Percentiles rank a stretch among this genome's conserved stretches.
Conservation (phyloP, 2,888 invertebrate species). For the Hypomecis atomaria region DNA sequence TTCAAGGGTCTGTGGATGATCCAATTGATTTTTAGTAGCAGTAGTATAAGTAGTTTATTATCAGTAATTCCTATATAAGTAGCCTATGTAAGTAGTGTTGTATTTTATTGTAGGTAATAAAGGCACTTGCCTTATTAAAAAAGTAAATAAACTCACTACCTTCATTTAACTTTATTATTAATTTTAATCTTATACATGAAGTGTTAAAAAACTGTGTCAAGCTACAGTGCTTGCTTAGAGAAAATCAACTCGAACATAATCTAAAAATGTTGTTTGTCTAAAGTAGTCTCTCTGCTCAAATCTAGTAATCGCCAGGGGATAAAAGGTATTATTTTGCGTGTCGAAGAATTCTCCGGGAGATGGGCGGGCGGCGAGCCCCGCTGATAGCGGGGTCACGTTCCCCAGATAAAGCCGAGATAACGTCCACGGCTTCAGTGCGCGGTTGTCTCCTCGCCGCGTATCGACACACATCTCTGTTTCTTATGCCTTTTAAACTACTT, state of each 20-base stretch:
- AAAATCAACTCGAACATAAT: not conserved
- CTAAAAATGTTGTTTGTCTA: not conserved
- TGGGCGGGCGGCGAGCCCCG: conserved; percentile 71
- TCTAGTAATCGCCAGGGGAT: conserved; percentile 36
- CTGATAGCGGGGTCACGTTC: conserved; percentile 81
- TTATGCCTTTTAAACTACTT: conserved; percentile 11
- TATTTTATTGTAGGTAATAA: too few species aligned
- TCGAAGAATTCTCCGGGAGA: conserved; percentile 61
- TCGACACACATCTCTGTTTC: conserved; percentile 17
- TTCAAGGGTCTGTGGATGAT: too few species aligned
- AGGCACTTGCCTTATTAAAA: too few species aligned
- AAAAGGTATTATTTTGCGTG: conserved; percentile 49
- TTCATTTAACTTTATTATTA: too few species aligned
- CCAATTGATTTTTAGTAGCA: too few species aligned
- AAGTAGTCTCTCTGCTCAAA: conserved; percentile 2
- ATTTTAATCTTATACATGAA: too few species aligned
- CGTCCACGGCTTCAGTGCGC: conserved; percentile 67
- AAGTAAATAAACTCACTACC: too few species aligned
- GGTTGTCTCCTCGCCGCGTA: conserved; percentile 68
- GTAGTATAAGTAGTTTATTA: too few species aligned
- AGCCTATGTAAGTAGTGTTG: too few species aligned
- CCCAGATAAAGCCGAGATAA: conserved; percentile 77
- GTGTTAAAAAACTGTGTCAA: too few species aligned
- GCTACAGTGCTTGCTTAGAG: too few species aligned
- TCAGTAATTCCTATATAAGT: too few species aligned